Base-by-base conservation (phyloP, 2,797 vertebrate genomes). In the Myotis pilosus region DNA sequence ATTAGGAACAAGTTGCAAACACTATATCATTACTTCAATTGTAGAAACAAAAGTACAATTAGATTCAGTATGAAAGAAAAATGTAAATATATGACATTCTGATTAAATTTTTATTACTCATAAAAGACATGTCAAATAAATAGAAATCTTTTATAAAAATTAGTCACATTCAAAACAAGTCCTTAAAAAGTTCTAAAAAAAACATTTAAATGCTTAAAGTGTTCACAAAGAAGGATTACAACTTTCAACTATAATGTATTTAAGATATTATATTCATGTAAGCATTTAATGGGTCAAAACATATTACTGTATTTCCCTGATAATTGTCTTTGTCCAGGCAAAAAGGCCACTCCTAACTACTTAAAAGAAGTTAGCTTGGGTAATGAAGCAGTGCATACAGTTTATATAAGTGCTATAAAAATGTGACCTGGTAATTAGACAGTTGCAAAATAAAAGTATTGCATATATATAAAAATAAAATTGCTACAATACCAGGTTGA, bases 71-170 rank as follows among this genome's bases (percentile, higher is more conserved):
- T 69, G 25, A 81, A 96, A 92, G 10, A 47, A 79, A 91, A 60
- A 47, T n/a, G 30, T 89, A 80, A 93, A 87, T 64, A 84, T 33
- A 76, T 36, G 15, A 10, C 22, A 78, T 75, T 49, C 28, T 25
- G 64, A 64, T 72, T 78, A 57, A 62, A 94, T 10, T 80, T 92
- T 95, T 75, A 91, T 62, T 82, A 76, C 69, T 91, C 78, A 90
- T 74, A 92, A 92, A 86, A 88, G 19, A 16, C 6, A 16, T 30
- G 15, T 55, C 33, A 90, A 92, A 81, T 28, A 25, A 81, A 78
- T 17, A 94, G 79, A 93, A 92, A 41, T 55, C 1, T 64, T 91
- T 88, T 83, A 66, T 76, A 38, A 91, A 92, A 95, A 57, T 83
- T 92, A 91, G 72, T 55, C 25, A 79, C 8, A 79, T 66, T 81